Evolutionary conservation across 1,140 invertebrate species (phyloP).

Genomic region (Macrotrachela quadricornifera): DNA sequence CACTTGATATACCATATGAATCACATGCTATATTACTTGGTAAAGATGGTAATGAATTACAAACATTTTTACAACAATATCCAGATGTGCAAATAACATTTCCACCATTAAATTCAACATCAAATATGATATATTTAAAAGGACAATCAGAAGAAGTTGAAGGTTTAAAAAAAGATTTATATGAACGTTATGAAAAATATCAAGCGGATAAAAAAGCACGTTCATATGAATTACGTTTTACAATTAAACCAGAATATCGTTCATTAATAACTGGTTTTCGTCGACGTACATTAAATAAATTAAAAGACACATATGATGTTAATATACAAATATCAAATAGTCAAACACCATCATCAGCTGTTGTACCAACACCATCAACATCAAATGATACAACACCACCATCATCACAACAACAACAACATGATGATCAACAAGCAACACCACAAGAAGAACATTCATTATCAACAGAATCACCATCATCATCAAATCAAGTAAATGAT

Average conservation of each 20-base stretch:
- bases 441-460: no score
- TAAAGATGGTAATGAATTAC: conserved; percentile 47
- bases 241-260: conserved; percentile 12
- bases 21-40: conserved; percentile 82
- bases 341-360: no score
- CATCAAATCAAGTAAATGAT: no score
- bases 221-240: conserved; percentile 54
- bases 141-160: conserved; percentile 74
- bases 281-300: no score
- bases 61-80: conserved; percentile 78
- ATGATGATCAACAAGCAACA: no score
- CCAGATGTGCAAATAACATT: conserved; percentile 84
- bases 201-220: conserved; percentile 61
- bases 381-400: no score
- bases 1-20: conserved; percentile 66
- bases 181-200: conserved; percentile 39
- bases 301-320: no score
- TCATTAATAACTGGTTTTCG: no score
- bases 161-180: conserved; percentile 61
- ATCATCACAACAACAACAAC: no score
- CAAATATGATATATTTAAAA: conserved; percentile 65
- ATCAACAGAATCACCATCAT: no score
- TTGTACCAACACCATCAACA: no score
- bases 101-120: conserved; percentile 60
- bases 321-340: no score